Evolutionary conservation across 2,797 vertebrate genomes (phyloP), one percentile per base, ranked within the genome.

Genomic region (Sebastes aleutianus): DNA sequence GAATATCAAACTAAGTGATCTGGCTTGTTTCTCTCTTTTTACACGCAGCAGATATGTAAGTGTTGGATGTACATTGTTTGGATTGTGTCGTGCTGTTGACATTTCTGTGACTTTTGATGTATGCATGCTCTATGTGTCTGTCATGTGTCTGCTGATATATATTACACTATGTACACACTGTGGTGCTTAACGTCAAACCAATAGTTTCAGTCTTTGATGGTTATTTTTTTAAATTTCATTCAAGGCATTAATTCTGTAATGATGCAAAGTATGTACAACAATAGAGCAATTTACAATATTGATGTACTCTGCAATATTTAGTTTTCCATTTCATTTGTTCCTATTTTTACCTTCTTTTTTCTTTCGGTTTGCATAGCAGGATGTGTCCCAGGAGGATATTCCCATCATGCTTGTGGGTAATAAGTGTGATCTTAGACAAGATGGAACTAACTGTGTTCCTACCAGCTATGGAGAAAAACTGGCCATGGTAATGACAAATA

Each of bases 351-450:
- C 4, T 20, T 36, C 53, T 58, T 57, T 3, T 50, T 56, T 20
- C 26, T 8, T 53, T 50, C 16, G 27, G 26, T 68, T 27, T 74
- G 7, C 34, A n/a, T 73, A 12, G 12, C 83, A 99, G 98, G 98
- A 98, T 90, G 92, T 97, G 27, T 95, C 97, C 57, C 93, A 92
- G 0, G 96, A 97, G 27, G 95, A 95, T 68, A 95, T 99, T 93
- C 97, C 98, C 77, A 97, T 99, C 92, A 99, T 99, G 97, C 93
- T 99, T 47, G 97, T 99, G 58, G 98, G 97, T 83, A 99, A 99
- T 89, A 99, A 99, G 87, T 96, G 96, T 81, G 99, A 99, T 91
- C 96, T 98, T 43, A 96, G 97, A 68, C 87, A 95, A 10, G 24
- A 86, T 53, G 95, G 93, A 20, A 88, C 93, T 22, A 95, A 90